Conservation (phyloP, 1,140 invertebrate species). For the Araneus ventricosus region DNA sequence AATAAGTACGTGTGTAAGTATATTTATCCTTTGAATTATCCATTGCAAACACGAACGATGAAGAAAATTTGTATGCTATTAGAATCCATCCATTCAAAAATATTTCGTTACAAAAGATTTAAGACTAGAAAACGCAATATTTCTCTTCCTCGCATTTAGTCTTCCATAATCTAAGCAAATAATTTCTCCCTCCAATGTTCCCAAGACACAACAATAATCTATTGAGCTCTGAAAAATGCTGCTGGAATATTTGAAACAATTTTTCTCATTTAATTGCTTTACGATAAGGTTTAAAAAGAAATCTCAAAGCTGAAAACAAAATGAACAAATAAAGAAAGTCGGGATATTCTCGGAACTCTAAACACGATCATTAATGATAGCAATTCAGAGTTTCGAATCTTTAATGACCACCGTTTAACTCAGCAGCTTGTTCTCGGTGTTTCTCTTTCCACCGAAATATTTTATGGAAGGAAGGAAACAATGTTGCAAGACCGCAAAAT, state of each 20-base stretch:
- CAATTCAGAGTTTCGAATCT: background rate
- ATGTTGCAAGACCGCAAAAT: too few relatives aligned
- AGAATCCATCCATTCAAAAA: too few relatives aligned
- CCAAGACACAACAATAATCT: background rate
- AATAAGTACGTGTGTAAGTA: too few relatives aligned
- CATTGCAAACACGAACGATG: too few relatives aligned
- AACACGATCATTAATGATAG: background rate
- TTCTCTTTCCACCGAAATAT: background rate
- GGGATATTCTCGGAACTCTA: background rate
- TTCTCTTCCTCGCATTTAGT: too few relatives aligned
- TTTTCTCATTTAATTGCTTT: background rate
- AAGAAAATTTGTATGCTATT: too few relatives aligned
- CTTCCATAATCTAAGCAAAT: background rate
- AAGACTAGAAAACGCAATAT: too few relatives aligned
- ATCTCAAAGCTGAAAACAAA: background rate
- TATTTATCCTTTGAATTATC: too few relatives aligned
- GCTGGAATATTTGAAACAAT: background rate
- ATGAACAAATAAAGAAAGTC: background rate
- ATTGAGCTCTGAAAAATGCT: background rate
- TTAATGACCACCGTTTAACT: background rate
- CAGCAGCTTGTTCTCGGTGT: background rate
- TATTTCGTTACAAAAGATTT: too few relatives aligned
- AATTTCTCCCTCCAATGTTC: background rate
- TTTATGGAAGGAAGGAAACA: background rate
- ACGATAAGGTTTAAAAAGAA: background rate